phyloP scores from a whole-genome alignment of 1,140 invertebrate species.

The Capitella teleta region DNA sequence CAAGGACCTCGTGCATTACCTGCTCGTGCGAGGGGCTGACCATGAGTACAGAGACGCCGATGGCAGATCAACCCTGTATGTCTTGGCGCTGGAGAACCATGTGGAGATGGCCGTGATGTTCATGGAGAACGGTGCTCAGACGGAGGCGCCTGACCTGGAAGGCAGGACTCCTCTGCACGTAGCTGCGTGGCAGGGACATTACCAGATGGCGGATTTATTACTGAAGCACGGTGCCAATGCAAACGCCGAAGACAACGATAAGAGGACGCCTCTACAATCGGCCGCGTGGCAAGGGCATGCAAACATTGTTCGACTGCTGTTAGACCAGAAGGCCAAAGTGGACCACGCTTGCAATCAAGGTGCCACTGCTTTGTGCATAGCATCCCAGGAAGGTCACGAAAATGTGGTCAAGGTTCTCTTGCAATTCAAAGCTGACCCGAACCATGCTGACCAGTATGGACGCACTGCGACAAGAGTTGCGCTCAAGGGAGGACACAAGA shows the following conservation, averaged over 20 bases:
- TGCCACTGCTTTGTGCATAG: slow-evolving; percentile 82
- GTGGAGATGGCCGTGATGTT: slow-evolving; percentile 58
- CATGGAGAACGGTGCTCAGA: slow-evolving; percentile 55
- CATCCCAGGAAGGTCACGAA: slow-evolving; percentile 88
- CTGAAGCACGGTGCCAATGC: slow-evolving; percentile 66
- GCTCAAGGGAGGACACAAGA: slow-evolving; percentile 60
- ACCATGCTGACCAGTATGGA: slow-evolving; percentile 83
- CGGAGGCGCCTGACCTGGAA: slow-evolving; percentile 78
- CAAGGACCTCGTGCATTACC: slow-evolving; percentile 48
- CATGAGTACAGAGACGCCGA: slow-evolving; percentile 83
- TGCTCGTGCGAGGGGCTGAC: slow-evolving; percentile 60
- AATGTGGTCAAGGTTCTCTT: slow-evolving; percentile 75
- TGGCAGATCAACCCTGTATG: slow-evolving; percentile 80
- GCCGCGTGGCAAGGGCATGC: slow-evolving; percentile 91
- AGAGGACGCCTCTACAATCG: slow-evolving; percentile 71
- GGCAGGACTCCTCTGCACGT: slow-evolving; percentile 85
- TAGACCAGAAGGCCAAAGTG: slow-evolving; percentile 52
- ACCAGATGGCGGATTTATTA: slow-evolving; percentile 76
- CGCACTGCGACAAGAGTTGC: slow-evolving; percentile 65
- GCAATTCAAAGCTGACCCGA: slow-evolving; percentile 79
- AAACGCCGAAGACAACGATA: slow-evolving; percentile 79
- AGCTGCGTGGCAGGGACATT: slow-evolving; percentile 84
- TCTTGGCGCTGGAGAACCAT: slow-evolving; percentile 80
- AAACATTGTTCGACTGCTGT: slow-evolving; percentile 65
- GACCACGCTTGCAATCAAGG: slow-evolving; percentile 90